Percentiles rank a stretch among this genome's conserved stretches.
Evolutionary conservation across 2,888 invertebrate species (phyloP).

Genomic region (Falcaria lacertinaria): DNA sequence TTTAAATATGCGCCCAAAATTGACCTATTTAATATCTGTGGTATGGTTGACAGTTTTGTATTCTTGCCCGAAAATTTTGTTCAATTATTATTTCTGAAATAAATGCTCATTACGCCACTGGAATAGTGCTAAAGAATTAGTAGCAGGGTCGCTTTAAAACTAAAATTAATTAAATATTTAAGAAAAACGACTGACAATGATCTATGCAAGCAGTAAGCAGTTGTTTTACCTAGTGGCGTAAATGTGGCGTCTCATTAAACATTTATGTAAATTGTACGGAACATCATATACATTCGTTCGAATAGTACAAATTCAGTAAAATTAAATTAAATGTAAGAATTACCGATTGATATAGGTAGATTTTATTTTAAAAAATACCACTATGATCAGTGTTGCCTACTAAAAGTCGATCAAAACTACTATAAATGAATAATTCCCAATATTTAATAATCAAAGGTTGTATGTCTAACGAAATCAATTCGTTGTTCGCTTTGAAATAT

Average conservation of each 20-base stretch:
- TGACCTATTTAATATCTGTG: too few relatives aligned
- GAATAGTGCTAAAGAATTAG: neutral
- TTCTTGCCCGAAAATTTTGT: too few relatives aligned
- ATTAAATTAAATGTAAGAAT: neutral
- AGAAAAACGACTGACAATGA: too few relatives aligned
- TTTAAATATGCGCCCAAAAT: neutral
- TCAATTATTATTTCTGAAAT: too few relatives aligned
- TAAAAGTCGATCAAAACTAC: conserved; percentile 40
- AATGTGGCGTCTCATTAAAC: neutral
- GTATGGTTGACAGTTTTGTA: too few relatives aligned
- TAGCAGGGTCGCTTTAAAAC: too few relatives aligned
- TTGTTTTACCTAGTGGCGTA: too few relatives aligned
- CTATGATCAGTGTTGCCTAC: conserved; percentile 40
- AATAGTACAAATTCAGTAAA: conserved; percentile 43
- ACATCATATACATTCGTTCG: conserved; percentile 46
- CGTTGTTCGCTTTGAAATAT: conserved; percentile 55
- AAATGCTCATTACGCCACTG: neutral
- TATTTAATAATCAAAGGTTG: conserved; percentile 48
- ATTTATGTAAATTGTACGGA: conserved; percentile 12
- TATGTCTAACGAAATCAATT: conserved; percentile 59
- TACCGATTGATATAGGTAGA: conserved; percentile 1
- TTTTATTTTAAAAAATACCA: conserved; percentile 7
- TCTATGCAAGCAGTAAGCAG: too few relatives aligned
- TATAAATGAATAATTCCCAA: conserved; percentile 30
- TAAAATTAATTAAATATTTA: too few relatives aligned